A percentile compares a stretch with the other conserved stretches of the same genome.
These are phyloP conservation scores for Epinephelus fuscoguttatus DNA, from an alignment of 2,113 vertebrate species.

Conservation along the genomic window DNA sequence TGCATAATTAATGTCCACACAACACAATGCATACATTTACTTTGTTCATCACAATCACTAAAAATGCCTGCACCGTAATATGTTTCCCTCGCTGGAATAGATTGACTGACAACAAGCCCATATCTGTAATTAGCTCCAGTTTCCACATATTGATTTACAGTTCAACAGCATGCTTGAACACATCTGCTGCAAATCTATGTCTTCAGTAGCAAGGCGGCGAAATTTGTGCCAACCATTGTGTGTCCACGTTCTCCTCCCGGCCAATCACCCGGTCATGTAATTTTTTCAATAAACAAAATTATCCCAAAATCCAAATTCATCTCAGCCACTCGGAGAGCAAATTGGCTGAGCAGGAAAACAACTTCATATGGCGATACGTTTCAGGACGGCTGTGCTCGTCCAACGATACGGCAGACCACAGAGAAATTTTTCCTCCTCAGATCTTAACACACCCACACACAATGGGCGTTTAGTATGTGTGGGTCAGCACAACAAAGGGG, in stretches of 20 bases:
- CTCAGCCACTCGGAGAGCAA: conserved; percentile 26
- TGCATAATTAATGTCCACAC: background rate
- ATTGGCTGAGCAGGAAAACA: conserved; percentile 24
- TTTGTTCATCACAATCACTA: background rate
- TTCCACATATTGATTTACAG: conserved; percentile 31
- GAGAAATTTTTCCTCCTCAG: conserved; percentile 54
- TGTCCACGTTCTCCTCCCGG: background rate
- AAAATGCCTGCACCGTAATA: background rate
- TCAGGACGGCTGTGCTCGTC: conserved; percentile 14
- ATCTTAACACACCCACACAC: conserved; percentile 68
- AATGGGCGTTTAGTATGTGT: conserved; percentile 68
- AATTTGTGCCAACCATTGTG: background rate
- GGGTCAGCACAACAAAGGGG: conserved; percentile 76
- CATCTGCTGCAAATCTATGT: conserved; percentile 23
- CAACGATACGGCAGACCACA: conserved; percentile 16
- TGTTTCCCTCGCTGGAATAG: background rate
- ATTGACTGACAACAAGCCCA: background rate
- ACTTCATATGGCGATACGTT: background rate
- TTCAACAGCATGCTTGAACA: conserved; percentile 14
- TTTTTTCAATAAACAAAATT: conserved; percentile 1
- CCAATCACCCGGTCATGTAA: background rate
- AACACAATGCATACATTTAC: background rate
- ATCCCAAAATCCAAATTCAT: conserved; percentile 16
- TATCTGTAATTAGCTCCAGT: conserved; percentile 7
- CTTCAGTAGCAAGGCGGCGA: background rate